Percentiles rank a stretch among this genome's conserved stretches.
Conservation (phyloP, 2,113 vertebrate genomes). For the Python bivittatus region DNA sequence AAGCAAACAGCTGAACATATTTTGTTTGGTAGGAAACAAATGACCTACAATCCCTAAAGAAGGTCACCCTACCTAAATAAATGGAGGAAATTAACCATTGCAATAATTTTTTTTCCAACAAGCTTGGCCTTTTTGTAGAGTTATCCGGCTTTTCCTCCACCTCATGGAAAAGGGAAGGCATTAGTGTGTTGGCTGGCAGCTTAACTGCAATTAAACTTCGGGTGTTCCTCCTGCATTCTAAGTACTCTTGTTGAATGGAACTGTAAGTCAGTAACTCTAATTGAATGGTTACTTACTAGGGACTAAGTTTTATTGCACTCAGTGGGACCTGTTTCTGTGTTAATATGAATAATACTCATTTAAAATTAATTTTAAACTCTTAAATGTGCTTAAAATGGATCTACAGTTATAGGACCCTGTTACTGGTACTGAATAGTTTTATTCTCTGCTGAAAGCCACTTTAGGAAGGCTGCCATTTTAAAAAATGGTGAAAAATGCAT, state of each 20-base stretch:
- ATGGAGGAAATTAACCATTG: not conserved
- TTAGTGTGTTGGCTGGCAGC: not conserved
- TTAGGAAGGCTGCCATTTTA: not conserved
- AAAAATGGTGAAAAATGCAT: not conserved
- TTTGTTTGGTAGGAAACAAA: not conserved
- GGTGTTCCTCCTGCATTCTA: not conserved
- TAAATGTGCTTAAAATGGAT: not conserved
- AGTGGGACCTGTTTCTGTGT: not conserved
- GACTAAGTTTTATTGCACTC: not conserved
- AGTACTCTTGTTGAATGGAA: not conserved
- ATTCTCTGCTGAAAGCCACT: not conserved
- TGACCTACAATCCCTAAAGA: not conserved
- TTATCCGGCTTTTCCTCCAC: not conserved
- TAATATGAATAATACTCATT: not conserved
- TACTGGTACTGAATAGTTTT: not conserved
- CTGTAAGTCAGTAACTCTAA: not conserved
- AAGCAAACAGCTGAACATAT: not conserved
- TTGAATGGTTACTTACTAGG: not conserved
- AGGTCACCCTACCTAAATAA: not conserved
- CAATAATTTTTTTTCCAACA: too few species aligned
- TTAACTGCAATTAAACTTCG: not conserved
- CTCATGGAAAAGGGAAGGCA: not conserved
- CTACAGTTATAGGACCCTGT: not conserved
- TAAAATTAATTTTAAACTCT: not conserved
- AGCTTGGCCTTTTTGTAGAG: not conserved